phyloP scores from a whole-genome alignment of 2,888 invertebrate species.

The Drosophila kanekoi region DNA sequence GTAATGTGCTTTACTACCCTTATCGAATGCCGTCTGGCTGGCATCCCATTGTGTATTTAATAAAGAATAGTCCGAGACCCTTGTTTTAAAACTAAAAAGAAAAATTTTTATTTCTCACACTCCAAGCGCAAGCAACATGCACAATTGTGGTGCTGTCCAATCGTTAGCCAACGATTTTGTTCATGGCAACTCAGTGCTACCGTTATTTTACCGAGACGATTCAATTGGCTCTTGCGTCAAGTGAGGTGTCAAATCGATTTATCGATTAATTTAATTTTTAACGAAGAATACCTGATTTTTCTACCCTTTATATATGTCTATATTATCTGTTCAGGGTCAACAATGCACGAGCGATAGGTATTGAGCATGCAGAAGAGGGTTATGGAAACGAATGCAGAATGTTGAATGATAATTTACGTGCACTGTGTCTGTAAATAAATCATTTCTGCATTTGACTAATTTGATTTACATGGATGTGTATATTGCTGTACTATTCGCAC shows the following conservation, averaged over 20 bases:
- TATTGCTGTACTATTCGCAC: slow-evolving; percentile 31
- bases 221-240: neutral
- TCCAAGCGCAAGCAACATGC: neutral
- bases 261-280: slow-evolving; percentile 44
- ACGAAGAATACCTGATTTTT: neutral
- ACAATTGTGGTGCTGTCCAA: neutral
- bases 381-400: neutral
- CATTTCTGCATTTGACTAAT: slow-evolving; percentile 25
- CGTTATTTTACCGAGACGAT: neutral
- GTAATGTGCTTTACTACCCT: too few species aligned
- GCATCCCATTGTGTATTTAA: too few species aligned
- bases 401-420: neutral
- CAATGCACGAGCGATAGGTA: neutral
- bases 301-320: neutral
- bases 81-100: too few species aligned
- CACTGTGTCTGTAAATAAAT: slow-evolving; percentile 14
- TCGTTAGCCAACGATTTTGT: neutral
- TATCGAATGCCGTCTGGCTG: too few species aligned
- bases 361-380: neutral
- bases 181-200: neutral
- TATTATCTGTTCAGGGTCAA: slow-evolving; percentile 16
- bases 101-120: too few species aligned
- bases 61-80: too few species aligned
- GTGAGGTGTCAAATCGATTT: slow-evolving; percentile 38
- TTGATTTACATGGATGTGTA: slow-evolving; percentile 6